Conservation (phyloP, 2,888 invertebrate species). For the Cinara cedri region DNA sequence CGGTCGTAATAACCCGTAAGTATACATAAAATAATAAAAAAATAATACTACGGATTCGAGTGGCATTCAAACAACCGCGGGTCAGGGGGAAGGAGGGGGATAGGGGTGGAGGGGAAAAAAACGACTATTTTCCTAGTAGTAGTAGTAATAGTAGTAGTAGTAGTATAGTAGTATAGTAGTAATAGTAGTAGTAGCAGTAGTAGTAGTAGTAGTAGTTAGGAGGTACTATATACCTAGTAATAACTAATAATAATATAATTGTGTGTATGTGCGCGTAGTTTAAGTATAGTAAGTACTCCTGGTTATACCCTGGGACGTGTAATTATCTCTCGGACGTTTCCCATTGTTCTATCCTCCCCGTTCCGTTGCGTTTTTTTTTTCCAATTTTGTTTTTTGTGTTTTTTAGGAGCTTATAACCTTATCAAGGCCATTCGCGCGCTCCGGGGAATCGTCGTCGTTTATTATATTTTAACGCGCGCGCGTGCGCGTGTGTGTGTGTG, state of each 20-base stretch:
- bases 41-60: background rate
- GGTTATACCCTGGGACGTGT: constrained; percentile 48
- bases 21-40: background rate
- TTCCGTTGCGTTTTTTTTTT: constrained; percentile 6
- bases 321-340: constrained; percentile 46
- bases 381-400: background rate
- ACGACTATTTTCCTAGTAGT: background rate
- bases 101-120: background rate
- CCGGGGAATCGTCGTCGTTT: background rate
- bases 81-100: background rate
- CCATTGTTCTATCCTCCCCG: constrained; percentile 37
- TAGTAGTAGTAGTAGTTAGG: background rate
- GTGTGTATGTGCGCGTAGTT: background rate
- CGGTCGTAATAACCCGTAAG: constrained; percentile 5
- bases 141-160: background rate
- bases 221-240: too few relatives aligned
- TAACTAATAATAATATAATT: constrained; percentile 4
- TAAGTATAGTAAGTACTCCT: constrained; percentile 9
- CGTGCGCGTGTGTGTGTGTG: too few relatives aligned
- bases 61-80: too few relatives aligned
- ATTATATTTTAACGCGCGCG: too few relatives aligned
- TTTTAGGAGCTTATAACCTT: constrained; percentile 25
- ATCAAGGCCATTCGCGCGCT: constrained; percentile 25
- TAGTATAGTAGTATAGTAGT: background rate
- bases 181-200: background rate